Evolutionary conservation across 1,140 invertebrate genomes (phyloP).

Genomic region (Nasonia longicornis): DNA sequence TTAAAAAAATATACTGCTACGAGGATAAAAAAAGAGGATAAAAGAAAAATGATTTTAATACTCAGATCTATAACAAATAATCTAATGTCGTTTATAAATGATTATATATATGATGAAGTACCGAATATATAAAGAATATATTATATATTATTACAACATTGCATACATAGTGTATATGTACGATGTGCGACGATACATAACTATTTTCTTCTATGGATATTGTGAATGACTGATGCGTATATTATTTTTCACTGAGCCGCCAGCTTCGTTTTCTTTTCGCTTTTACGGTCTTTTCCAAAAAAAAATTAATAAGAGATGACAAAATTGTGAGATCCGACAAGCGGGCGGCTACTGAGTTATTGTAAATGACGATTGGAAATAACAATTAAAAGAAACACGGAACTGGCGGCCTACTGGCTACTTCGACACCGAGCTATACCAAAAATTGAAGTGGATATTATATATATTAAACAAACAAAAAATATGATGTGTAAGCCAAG

Average conservation of each 20-base stretch:
- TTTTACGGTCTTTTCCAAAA: conserved; percentile 25
- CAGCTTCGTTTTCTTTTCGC: background rate
- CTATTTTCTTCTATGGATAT: conserved; percentile 66
- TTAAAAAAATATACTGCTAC: conserved; percentile 35
- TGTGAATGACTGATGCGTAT: conserved; percentile 59
- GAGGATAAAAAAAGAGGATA: conserved; percentile 33
- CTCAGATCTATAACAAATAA: conserved; percentile 57
- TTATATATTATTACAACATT: conserved; percentile 54
- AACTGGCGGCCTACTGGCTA: conserved; percentile 50
- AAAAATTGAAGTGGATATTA: conserved; percentile 46
- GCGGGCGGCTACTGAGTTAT: too few relatives aligned
- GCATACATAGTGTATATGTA: conserved; percentile 59
- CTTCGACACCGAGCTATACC: conserved; percentile 60
- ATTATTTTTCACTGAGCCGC: conserved; percentile 49
- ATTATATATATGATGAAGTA: conserved; percentile 49
- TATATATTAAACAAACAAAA: conserved; percentile 53
- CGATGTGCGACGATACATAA: conserved; percentile 57
- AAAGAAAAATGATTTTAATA: conserved; percentile 55
- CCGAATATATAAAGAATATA: conserved; percentile 50
- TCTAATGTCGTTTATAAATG: conserved; percentile 61
- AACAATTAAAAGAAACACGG: conserved; percentile 26
- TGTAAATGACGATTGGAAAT: conserved; percentile 39
- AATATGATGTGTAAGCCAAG: conserved; percentile 68
- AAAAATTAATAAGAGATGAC: conserved; percentile 33
- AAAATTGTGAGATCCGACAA: background rate